phyloP scores from a whole-genome alignment of 2,888 invertebrate genomes.

The Lymantria dispar region DNA sequence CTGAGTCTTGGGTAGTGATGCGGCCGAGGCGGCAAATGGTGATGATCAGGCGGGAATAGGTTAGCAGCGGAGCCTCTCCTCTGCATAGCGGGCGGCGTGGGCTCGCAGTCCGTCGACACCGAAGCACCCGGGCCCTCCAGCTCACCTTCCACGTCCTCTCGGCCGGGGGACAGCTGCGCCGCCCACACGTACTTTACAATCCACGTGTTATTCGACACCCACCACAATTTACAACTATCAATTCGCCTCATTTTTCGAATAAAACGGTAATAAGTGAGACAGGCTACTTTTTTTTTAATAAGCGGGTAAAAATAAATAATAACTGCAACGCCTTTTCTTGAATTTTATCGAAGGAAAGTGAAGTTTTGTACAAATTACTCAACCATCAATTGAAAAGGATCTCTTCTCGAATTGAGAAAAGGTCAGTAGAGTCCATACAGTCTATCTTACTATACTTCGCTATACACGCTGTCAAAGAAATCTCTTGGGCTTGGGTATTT shows the following conservation, averaged over 20 bases:
- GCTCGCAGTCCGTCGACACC: conserved; percentile 96
- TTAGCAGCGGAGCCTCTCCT: conserved; percentile 92
- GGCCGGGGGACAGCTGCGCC: conserved; percentile 89
- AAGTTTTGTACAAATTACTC: no score
- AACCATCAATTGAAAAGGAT: no score
- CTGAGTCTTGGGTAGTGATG: conserved; percentile 88
- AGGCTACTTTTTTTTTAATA: no score
- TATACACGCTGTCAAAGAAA: no score
- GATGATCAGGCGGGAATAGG: conserved; percentile 88
- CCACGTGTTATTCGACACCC: conserved; percentile 20
- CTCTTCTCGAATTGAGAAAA: no score
- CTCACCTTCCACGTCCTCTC: conserved; percentile 92
- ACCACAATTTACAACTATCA: not conserved
- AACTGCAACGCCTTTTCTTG: no score
- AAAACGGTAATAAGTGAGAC: no score
- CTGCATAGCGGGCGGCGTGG: conserved; percentile 93
- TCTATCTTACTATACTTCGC: no score
- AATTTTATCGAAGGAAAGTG: no score
- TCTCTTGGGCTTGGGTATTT: no score
- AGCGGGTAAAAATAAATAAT: no score
- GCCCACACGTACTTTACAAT: conserved; percentile 37
- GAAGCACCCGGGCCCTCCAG: conserved; percentile 95
- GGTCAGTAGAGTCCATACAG: no score
- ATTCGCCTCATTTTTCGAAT: not conserved
- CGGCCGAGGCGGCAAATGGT: conserved; percentile 71